Evolutionary conservation across 1,140 invertebrate species (phyloP).

Genomic region (Cotesia typhae): DNA sequence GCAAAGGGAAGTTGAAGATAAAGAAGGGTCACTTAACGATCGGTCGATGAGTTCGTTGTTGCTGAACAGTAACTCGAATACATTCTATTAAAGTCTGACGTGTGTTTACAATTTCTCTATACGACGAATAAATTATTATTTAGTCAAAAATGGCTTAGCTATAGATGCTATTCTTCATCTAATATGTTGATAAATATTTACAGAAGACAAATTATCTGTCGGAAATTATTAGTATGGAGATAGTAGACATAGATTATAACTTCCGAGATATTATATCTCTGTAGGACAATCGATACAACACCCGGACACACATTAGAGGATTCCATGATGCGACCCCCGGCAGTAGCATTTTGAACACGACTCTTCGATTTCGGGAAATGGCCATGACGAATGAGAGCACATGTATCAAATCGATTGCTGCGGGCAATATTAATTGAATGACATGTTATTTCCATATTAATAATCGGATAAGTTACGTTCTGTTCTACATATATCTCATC

Average conservation of each 20-base stretch:
- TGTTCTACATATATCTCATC: no score
- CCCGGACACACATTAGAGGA: neutral
- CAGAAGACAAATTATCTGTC: neutral
- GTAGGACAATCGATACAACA: slow-evolving; percentile 28
- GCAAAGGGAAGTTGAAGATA: neutral
- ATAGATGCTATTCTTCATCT: neutral
- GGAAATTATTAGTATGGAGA: no score
- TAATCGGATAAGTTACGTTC: neutral
- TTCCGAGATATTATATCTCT: neutral
- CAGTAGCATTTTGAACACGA: slow-evolving; percentile 22
- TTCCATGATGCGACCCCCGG: neutral
- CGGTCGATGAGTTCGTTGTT: slow-evolving; percentile 38
- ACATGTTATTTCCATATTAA: slow-evolving; percentile 29
- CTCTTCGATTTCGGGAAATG: slow-evolving; percentile 34
- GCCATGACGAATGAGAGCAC: slow-evolving; percentile 32
- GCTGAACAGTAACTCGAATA: slow-evolving; percentile 43
- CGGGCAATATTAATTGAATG: slow-evolving; percentile 35
- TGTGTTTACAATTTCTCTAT: neutral
- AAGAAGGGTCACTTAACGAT: slow-evolving; percentile 40
- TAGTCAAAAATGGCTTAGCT: no score
- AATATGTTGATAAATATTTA: neutral
- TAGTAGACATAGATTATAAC: neutral
- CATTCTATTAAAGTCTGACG: slow-evolving; percentile 35
- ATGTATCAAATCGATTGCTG: slow-evolving; percentile 32
- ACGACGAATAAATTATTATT: neutral